These are phyloP conservation scores for Ennomos erosarius DNA, from an alignment of 2,888 invertebrate genomes.

Conservation along the genomic window DNA sequence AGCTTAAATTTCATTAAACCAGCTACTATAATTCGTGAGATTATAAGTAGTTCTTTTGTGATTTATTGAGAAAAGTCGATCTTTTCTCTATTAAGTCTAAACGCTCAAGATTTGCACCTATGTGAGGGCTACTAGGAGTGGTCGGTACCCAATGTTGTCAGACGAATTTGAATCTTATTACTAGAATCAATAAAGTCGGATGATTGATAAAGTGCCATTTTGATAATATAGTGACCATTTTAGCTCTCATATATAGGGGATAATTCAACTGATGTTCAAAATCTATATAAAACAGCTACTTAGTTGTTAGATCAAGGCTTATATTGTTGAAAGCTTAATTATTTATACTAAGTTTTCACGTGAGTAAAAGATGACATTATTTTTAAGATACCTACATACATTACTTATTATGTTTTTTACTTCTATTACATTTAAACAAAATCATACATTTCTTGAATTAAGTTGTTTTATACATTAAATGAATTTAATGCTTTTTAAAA, in stretches of 20 bases:
- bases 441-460: no score
- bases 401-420: constrained; percentile 1
- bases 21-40: background rate
- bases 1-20: background rate
- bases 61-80: background rate
- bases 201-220: no score
- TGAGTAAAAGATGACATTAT: constrained; percentile 51
- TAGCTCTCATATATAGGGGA: no score
- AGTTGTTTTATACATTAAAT: background rate
- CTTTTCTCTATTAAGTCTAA: constrained; percentile 4
- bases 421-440: no score
- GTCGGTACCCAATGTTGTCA: no score
- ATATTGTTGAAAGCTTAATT: background rate
- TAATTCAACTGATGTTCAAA: no score
- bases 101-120: constrained; percentile 1
- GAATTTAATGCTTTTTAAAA: background rate
- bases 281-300: no score
- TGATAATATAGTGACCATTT: no score
- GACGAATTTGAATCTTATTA: no score
- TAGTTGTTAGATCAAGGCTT: no score
- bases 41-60: constrained; percentile 1
- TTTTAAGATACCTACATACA: constrained; percentile 41
- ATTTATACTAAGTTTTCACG: background rate
- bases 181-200: no score
- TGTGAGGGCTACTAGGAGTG: no score